Evolutionary conservation across 2,888 invertebrate genomes (phyloP), one percentile per base, ranked within the genome.

Genomic region (Euspilapteryx auroguttella): DNA sequence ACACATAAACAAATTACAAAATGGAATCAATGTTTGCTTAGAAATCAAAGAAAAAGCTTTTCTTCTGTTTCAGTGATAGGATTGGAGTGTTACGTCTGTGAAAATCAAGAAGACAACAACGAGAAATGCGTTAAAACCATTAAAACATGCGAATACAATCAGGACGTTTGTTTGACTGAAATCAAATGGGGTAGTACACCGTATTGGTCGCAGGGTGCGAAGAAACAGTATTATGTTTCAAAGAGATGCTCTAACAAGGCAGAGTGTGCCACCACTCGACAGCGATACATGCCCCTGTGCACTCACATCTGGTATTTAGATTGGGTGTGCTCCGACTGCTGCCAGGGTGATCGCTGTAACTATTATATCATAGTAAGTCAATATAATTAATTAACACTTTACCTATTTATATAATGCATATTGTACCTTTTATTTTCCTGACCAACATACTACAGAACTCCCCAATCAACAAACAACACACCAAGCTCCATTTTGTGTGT

Each of bases 181-280:
- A 89, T 96, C 14, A 85, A 85, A 59, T 97, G 96, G 96, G 94
- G 95, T 47, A 90, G 91, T 79, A 89, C 90, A n/a, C 94, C 94
- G 0, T 96, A 95, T 53, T 97, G 94, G 90, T 89, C 90, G 1
- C 89, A 90, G 49, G 91, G 94, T 13, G 93, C 94, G 1, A 83
- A 89, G 31, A 94, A 97, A 49, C 94, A 95, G 47, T 93, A 88
- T 61, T 96, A 93, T 47, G 85, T 97, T 24, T 92, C 93, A 1
- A 97, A 97, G 57, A 76, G 85, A 27, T 97, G 97, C 73, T 86
- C 93, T 8, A 86, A 87, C 1, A 87, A 86, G 53, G 81, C 82
- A 1, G 81, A 84, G 37, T 97, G 97, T 55, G 85, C 87, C 13
- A 75, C 77, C 33, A 83, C 82, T 28, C 80, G 89, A 33, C 80